Conservation (phyloP, 2,888 invertebrate species). For the Teleogryllus oceanicus region DNA sequence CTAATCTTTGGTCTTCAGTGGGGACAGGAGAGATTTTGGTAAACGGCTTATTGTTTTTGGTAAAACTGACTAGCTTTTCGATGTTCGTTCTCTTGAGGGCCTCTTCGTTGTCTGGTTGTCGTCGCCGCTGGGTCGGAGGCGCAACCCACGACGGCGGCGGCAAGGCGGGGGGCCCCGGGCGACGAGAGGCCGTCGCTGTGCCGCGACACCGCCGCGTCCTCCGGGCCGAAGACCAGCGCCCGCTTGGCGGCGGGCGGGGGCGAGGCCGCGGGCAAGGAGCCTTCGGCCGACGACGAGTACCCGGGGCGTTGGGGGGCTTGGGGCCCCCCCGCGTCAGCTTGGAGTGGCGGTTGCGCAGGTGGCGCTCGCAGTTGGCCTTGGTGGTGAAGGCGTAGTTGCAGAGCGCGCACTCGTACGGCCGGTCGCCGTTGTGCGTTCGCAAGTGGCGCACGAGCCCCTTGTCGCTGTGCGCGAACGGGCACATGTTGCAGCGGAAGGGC, state of each 20-base stretch:
- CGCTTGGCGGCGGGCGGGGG: neutral
- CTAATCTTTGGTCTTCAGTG: constrained; percentile 37
- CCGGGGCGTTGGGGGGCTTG: constrained; percentile 60
- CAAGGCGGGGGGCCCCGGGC: neutral
- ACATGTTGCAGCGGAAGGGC: constrained; percentile 90
- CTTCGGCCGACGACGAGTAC: constrained; percentile 33
- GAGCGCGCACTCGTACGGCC: constrained; percentile 91
- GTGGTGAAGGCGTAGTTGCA: constrained; percentile 96
- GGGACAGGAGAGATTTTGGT: neutral
- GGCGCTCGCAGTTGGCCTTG: constrained; percentile 94
- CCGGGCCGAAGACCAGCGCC: neutral
- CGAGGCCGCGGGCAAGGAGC: neutral
- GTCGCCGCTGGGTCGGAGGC: constrained; percentile 25
- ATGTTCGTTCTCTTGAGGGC: constrained; percentile 26
- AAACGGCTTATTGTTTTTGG: constrained; percentile 33
- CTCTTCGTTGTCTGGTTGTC: constrained; percentile 36
- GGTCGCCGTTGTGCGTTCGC: constrained; percentile 90
- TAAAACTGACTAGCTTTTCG: constrained; percentile 36
- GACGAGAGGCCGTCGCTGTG: too few species aligned
- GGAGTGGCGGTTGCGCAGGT: constrained; percentile 85
- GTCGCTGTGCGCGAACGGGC: constrained; percentile 82
- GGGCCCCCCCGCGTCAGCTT: constrained; percentile 79
- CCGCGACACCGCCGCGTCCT: neutral
- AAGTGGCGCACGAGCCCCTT: constrained; percentile 89
- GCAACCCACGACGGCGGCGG: neutral